Conservation (phyloP, 1,140 invertebrate species). For the Helicoverpa armigera region DNA sequence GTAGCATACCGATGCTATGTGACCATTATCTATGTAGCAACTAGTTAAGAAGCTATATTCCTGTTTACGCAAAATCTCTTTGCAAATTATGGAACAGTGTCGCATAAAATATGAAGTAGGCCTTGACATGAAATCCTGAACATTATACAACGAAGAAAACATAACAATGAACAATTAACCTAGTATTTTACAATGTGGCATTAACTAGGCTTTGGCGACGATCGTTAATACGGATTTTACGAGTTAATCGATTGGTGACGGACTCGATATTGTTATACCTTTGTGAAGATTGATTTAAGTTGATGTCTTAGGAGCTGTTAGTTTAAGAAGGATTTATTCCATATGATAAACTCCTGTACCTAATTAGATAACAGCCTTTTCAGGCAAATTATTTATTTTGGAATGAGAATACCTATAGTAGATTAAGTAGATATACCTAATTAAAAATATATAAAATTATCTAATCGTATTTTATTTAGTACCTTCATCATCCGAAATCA, state of each 20-base stretch:
- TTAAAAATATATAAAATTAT: too few species aligned
- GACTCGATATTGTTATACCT: neutral
- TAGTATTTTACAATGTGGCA: slow-evolving; percentile 1
- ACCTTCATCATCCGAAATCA: too few species aligned
- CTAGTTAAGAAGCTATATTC: too few species aligned
- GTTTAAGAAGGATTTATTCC: neutral
- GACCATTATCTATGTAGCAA: too few species aligned
- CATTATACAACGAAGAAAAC: neutral
- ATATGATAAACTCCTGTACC: too few species aligned
- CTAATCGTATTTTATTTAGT: too few species aligned
- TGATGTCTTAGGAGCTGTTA: neutral
- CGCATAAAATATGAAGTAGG: neutral
- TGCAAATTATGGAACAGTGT: neutral
- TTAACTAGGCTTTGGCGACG: slow-evolving; percentile 26
- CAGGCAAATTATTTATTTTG: too few species aligned
- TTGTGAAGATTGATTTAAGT: neutral
- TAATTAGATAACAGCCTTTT: too few species aligned
- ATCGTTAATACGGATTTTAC: slow-evolving; percentile 16
- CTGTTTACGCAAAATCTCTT: neutral
- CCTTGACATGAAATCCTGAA: slow-evolving; percentile 17
- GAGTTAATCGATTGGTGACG: neutral
- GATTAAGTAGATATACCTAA: too few species aligned
- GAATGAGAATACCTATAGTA: too few species aligned
- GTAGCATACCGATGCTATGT: too few species aligned
- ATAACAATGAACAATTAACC: slow-evolving; percentile 31